Evolutionary conservation across 2,888 invertebrate genomes (phyloP), one percentile per base, ranked within the genome.

Genomic region (Pheosia tremula): DNA sequence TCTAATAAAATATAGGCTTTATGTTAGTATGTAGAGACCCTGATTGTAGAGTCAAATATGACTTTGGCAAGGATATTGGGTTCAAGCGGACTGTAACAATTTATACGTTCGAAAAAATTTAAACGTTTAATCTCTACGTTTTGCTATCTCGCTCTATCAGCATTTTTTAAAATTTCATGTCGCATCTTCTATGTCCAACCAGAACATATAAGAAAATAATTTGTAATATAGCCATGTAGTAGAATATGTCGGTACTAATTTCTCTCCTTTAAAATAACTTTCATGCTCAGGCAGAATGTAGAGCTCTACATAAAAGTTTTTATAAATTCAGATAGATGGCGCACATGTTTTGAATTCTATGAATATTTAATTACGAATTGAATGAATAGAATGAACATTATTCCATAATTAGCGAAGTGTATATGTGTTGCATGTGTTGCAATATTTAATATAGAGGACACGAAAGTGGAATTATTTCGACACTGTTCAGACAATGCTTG

Each of bases 251-350:
- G 50, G 73, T 60, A 74, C 75, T 75, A 72, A 0, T n/a, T 43
- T 39, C 8, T 39, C 9, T 10, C 53, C 11, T n/a, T 49, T 1
- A 24, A 24, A 24, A 24, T 24, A 24, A 24, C 24, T 24, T 24
- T 24, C 24, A 24, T 24, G 24, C 24, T 24, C 24, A 24, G 24
- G 24, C 39, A 47, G 24, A 13, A 24, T 11, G 39, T 24, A 11
- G 7, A 60, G 37, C 47, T 55, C 24, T 3, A 13, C 5, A 57
- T 56, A 57, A 62, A 56, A 69, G 58, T 75, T 67, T 59, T 61
- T 5, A 9, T 37, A 47, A 6, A 10, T 5, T 10, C 4, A 53
- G 58, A 66, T 36, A 74, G 74, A 74, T 74, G 74, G 76, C 74
- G 68, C 9, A n/a, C n/a, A n/a, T 47, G 47, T 47, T 4, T 47